Base-by-base conservation (phyloP, 2,113 vertebrate genomes). In the Rhizomys pruinosus region DNA sequence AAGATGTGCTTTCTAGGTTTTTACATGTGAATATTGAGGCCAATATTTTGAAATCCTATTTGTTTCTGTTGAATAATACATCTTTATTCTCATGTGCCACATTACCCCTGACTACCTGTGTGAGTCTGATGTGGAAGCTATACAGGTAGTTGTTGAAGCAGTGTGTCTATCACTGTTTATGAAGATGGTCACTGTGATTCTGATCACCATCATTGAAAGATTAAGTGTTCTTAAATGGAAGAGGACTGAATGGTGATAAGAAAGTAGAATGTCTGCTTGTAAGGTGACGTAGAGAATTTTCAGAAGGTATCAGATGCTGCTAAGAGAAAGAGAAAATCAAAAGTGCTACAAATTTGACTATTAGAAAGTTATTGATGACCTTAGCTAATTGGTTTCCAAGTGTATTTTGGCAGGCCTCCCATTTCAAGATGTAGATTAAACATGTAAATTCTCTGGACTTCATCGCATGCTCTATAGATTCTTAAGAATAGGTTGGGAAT, bases 1-100 rank as follows among this genome's bases (percentile, higher is more conserved):
- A 22, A 16, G 11, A 37, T 57, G 2, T 79, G 77, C 34, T 12
- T 92, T 89, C 74, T 68, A n/a, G 16, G 9, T 27, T 29, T 87
- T 25, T 94, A 87, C 39, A 15, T 76, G 9, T 92, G 87, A 84
- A 87, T 76, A 93, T 34, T 37, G 80, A 68, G 82, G 61, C n/a
- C 90, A 59, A 86, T 68, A 68, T 66, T 81, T 93, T 82, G 47
- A 71, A 86, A 91, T 96, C 25, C 52, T 59, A 66, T 84, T 79
- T 80, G 7, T 32, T 87, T 47, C 81, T 68, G 4, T 34, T n/a
- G 52, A 89, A 89, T 52, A 89, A 89, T 52, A 16, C 66, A 66
- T 76, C 42, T 79, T 87, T 69, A 78, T 39, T 7, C 27, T 22
- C 11, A 29, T 61, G 11, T 69, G 69, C 8, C 86, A 4, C 11